Conservation (phyloP, 2,888 invertebrate genomes). For the Drosophila algonquin region DNA sequence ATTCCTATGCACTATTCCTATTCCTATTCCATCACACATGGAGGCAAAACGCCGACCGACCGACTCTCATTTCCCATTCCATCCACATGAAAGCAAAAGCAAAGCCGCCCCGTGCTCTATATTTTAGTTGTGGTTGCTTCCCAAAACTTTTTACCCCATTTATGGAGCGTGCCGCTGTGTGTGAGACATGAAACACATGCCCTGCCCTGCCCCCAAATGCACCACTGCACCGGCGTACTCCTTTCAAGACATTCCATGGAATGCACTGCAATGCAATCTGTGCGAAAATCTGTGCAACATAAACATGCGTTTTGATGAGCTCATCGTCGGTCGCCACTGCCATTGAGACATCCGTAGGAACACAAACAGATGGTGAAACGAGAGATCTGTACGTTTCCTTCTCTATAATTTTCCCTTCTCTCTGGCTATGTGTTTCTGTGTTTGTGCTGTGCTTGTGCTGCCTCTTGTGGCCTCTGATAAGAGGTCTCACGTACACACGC, state of each 20-base stretch:
- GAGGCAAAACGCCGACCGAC: neutral
- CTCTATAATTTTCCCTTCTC: conserved; percentile 17
- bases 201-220: conserved; percentile 46
- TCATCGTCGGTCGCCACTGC: conserved; percentile 12
- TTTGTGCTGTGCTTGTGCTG: conserved; percentile 11
- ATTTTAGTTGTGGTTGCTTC: neutral
- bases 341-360: neutral
- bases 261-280: neutral
- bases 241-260: neutral
- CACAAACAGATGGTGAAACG: conserved; percentile 29
- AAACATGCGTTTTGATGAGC: neutral
- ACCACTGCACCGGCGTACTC: neutral
- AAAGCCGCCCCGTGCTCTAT: neutral
- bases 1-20: neutral
- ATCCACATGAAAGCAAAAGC: conserved; percentile 18
- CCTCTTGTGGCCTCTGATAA: conserved; percentile 29
- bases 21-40: neutral
- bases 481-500: conserved; percentile 27
- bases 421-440: neutral
- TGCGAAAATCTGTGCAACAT: neutral
- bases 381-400: conserved; percentile 10
- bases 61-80: conserved; percentile 7
- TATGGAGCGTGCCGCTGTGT: conserved; percentile 1
- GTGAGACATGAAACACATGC: conserved; percentile 59
- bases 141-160: conserved; percentile 41